phyloP scores from a whole-genome alignment of 2,113 vertebrate genomes.

The Anser cygnoides region DNA sequence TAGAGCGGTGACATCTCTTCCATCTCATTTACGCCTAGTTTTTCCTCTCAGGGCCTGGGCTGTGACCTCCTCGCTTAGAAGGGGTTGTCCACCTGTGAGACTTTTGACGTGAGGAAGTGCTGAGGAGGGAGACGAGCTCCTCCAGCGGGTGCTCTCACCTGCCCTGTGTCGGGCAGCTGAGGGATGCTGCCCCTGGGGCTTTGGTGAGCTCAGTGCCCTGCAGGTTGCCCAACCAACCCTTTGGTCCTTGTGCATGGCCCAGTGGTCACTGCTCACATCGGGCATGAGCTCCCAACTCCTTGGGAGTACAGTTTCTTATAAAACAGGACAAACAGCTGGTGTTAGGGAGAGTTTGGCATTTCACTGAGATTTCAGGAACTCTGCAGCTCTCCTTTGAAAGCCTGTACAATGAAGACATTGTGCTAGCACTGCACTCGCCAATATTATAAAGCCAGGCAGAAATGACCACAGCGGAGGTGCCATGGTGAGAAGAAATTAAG shows the following conservation, averaged over 20 bases:
- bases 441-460: background rate
- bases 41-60: background rate
- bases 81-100: background rate
- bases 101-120: background rate
- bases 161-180: rapidly evolving
- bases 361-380: background rate
- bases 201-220: background rate
- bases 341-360: background rate
- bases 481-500: background rate
- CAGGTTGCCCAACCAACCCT: background rate
- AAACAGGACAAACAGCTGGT: background rate
- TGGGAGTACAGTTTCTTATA: background rate
- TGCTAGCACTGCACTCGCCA: background rate
- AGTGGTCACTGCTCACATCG: background rate
- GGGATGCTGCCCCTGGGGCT: background rate
- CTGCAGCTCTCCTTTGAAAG: background rate
- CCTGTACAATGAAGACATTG: background rate
- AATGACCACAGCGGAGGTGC: background rate
- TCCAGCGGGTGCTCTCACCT: background rate
- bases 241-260: rapidly evolving
- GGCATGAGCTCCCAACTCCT: background rate
- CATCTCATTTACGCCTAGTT: background rate
- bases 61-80: background rate
- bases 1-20: slow-evolving; percentile 4
- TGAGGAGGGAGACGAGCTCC: background rate